These are phyloP conservation scores for Aphaenogaster ashmeadi DNA, from an alignment of 1,140 invertebrate genomes.

Conservation along the genomic window DNA sequence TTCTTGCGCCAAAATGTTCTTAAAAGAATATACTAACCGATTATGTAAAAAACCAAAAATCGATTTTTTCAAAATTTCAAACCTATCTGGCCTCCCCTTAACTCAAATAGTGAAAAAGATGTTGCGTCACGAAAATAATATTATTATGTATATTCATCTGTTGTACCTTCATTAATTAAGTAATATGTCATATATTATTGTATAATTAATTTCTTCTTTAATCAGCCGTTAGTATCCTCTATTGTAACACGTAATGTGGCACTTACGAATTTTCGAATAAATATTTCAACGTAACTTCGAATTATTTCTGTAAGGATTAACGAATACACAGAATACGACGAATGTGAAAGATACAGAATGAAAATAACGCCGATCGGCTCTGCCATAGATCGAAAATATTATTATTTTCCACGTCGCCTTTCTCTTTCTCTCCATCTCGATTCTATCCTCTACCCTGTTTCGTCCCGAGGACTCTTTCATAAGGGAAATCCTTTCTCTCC, in stretches of 20 bases:
- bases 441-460: constrained; percentile 76
- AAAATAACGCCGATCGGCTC: constrained; percentile 46
- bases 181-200: not conserved
- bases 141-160: constrained; percentile 5
- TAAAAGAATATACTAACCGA: too few species aligned
- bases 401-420: constrained; percentile 33
- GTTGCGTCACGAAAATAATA: not conserved
- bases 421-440: constrained; percentile 30
- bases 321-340: not conserved
- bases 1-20: too few species aligned
- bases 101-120: not conserved
- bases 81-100: too few species aligned
- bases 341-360: constrained; percentile 36
- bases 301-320: constrained; percentile 3
- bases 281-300: not conserved
- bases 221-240: constrained; percentile 32
- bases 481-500: constrained; percentile 70
- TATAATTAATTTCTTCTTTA: not conserved
- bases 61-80: too few species aligned
- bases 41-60: too few species aligned
- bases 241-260: constrained; percentile 39
- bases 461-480: constrained; percentile 76
- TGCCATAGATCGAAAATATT: constrained; percentile 49
- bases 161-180: constrained; percentile 4
- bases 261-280: constrained; percentile 51